A percentile compares a stretch with the other conserved stretches of the same genome.
Conservation (phyloP, 2,888 invertebrate genomes). For the Ectemnius lituratus region DNA sequence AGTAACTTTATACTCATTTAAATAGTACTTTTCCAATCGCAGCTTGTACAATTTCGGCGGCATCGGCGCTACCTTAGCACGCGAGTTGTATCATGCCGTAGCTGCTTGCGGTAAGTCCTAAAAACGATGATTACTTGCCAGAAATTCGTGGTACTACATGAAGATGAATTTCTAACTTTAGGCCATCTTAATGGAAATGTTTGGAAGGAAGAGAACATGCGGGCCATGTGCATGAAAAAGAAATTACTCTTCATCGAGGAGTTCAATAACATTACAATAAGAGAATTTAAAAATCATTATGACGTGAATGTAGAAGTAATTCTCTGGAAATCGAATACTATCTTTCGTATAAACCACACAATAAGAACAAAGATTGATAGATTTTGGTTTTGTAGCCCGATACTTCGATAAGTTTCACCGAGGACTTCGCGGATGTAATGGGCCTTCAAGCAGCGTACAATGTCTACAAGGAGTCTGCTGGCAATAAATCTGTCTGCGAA, state of each 20-base stretch:
- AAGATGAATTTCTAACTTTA: too few relatives aligned
- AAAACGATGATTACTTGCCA: neutral
- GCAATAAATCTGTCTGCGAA: neutral
- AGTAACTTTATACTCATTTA: neutral
- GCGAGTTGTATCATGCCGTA: slow-evolving; percentile 6
- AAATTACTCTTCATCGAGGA: neutral
- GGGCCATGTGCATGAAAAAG: neutral
- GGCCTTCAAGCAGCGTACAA: slow-evolving; percentile 1
- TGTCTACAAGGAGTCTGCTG: neutral
- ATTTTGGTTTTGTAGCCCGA: neutral
- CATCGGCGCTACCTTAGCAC: neutral
- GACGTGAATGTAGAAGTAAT: too few relatives aligned
- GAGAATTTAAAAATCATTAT: too few relatives aligned
- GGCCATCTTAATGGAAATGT: neutral
- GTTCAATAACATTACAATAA: too few relatives aligned
- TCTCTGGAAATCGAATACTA: too few relatives aligned
- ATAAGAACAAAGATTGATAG: neutral
- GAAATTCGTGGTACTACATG: neutral
- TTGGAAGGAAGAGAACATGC: neutral
- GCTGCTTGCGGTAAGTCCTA: neutral
- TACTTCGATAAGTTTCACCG: neutral
- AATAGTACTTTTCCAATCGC: neutral
- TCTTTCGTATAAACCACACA: neutral
- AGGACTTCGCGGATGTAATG: neutral
- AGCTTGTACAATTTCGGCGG: neutral